Evolutionary conservation across 2,113 vertebrate genomes (phyloP), one percentile per base, ranked within the genome.

Genomic region (Lagopus leucura): DNA sequence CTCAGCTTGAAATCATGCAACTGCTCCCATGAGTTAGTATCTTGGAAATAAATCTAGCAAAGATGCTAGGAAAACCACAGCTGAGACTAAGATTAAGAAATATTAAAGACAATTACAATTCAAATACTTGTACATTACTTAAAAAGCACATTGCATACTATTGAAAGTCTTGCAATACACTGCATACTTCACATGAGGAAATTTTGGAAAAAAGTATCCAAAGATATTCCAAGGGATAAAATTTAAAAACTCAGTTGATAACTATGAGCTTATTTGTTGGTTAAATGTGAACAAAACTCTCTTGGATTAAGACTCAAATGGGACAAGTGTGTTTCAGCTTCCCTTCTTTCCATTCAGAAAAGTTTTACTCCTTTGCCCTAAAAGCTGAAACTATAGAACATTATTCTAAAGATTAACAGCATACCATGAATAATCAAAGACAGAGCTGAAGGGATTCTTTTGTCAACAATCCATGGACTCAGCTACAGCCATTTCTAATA

Each of bases 401-500:
- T 48, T 86, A 81, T 86, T 82, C 27, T 52, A 81, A 88, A 79
- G 77, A 93, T 66, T 54, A 95, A 84, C 63, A 75, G 66, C 73
- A 92, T 78, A 84, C 54, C 80, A 66, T 0, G 2, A 86, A 82
- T 84, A 86, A 94, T 86, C 70, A 88, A 90, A 91, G 82, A 65
- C 65, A 78, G 86, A 96, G 57, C 4, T 63, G 63, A 92, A 86
- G 82, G 45, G 77, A 63, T 32, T 81, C 40, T 90, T 96, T 90
- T 82, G 70, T 94, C 91, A 94, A 82, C 73, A 95, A 38, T 70
- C 75, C 76, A 81, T 3, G 27, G 61, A 65, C 65, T 75, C 34
- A 69, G 30, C 69, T 91, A 71, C 43, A 95, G 80, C 47, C 43
- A 78, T 88, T 91, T 93, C 61, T 81, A 94, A 93, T 84, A 90